Conservation (phyloP, 2,888 invertebrate genomes). For the Prionchulus punctatus region DNA sequence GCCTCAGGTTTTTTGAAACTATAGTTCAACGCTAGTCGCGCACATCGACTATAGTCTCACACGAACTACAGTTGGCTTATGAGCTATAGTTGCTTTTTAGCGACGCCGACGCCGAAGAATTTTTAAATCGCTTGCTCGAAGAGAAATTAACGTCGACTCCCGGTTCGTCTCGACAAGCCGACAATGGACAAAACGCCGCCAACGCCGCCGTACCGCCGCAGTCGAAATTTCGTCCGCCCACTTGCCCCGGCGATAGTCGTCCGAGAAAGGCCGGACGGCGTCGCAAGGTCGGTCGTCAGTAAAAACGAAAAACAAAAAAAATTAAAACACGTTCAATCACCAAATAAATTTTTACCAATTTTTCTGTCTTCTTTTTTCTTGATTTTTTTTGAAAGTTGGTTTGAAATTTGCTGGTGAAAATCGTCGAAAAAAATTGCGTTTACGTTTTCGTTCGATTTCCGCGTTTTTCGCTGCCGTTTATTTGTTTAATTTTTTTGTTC, state of each 20-base stretch:
- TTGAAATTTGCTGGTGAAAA: too few species aligned
- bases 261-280: constrained; percentile 2
- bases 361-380: background rate
- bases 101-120: constrained; percentile 54
- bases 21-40: too few species aligned
- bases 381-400: too few species aligned
- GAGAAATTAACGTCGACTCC: constrained; percentile 35
- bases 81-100: background rate
- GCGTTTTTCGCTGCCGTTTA: too few species aligned
- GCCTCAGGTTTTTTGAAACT: background rate
- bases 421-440: too few species aligned
- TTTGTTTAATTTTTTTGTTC: too few species aligned
- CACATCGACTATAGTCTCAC: too few species aligned
- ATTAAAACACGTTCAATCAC: background rate
- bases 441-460: too few species aligned
- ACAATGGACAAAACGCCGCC: background rate
- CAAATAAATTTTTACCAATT: background rate
- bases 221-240: constrained; percentile 1
- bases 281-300: background rate
- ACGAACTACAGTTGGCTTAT: background rate
- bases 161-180: background rate
- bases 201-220: background rate
- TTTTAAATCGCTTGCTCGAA: constrained; percentile 59
- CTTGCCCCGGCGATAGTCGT: background rate
- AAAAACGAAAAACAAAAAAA: background rate